Evolutionary conservation across 2,797 vertebrate species (phyloP).

Genomic region (Darevskia mixta): DNA sequence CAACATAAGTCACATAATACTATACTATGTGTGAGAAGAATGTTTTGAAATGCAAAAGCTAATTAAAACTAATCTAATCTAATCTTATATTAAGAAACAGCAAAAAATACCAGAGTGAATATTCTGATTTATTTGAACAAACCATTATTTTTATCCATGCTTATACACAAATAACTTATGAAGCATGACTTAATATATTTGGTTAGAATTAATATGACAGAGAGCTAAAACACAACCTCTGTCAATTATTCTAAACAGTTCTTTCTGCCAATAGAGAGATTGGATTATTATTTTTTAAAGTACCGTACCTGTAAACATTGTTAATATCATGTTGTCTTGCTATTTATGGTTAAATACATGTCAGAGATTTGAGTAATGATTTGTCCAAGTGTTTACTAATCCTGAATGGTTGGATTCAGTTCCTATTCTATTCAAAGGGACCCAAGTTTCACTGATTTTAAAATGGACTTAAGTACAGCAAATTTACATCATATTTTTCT

Average conservation of each 20-base stretch:
- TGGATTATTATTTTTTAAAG: conserved; percentile 45
- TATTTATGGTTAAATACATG: conserved; percentile 43
- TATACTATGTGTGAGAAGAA: conserved; percentile 55
- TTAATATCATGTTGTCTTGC: conserved; percentile 24
- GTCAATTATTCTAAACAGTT: conserved; percentile 48
- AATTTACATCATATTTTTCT: background rate
- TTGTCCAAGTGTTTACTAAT: conserved; percentile 14
- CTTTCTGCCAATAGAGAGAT: conserved; percentile 49
- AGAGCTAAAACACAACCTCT: conserved; percentile 52
- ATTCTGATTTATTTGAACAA: conserved; percentile 50
- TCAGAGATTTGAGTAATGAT: conserved; percentile 44
- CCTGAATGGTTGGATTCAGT: background rate
- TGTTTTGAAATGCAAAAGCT: conserved; percentile 78
- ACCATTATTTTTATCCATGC: conserved; percentile 53
- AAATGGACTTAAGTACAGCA: background rate
- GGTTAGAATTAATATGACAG: conserved; percentile 44
- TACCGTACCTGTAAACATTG: conserved; percentile 42
- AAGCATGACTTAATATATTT: conserved; percentile 21
- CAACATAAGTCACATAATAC: conserved; percentile 66
- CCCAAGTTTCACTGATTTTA: background rate
- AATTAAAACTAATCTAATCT: conserved; percentile 76
- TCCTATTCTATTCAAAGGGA: background rate
- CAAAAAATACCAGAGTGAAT: conserved; percentile 42
- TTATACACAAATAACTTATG: conserved; percentile 38
- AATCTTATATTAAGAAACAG: conserved; percentile 64